Evolutionary conservation across 2,888 invertebrate species (phyloP), one percentile per base, ranked within the genome.

Genomic region (Leptura quadrifasciata): DNA sequence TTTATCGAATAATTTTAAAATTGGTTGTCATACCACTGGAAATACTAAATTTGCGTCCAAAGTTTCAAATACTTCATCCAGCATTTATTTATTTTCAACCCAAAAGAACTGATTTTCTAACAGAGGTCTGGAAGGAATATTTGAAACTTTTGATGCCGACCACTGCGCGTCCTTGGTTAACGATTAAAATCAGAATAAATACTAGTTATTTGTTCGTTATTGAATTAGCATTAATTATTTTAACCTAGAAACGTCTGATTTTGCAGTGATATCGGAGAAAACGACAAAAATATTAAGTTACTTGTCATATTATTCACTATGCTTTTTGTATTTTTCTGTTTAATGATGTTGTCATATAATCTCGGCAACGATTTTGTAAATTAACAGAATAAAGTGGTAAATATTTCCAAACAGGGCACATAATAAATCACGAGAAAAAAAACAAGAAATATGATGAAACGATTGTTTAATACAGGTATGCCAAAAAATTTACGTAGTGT

Each of bases 71-170:
- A 60, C n/a, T 12, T 54, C 55, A 27, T 21, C 55, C 63, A 69
- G 68, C 12, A 63, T 27, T 55, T 47, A 61, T 65, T 55, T 67
- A 65, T 68, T 73, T 71, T 65, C 71, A 65, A 72, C 55, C 60
- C 54, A 52, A 82, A 80, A 80, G 81, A 79, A 81, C 82, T 81
- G 80, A 81, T 80, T 82, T 79, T 81, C 79, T 75, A 78, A 81
- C 60, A 72, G 70, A 74, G 31, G 12, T 18, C 68, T 67, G 60
- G 64, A 69, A 17, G 69, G 24, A 1, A 57, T 64, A 74, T 77
- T 79, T 77, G 79, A 77, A 76, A 77, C 71, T 80, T 79, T 75
- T 76, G 78, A 55, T 65, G 63, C 67, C 64, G 80, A 80, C 80
- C 76, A 71, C 64, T 77, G 80, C 80, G 77, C 65, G 77, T 77